Base-by-base conservation (phyloP, 2,113 vertebrate genomes). In the Protomyctophum bolini region DNA sequence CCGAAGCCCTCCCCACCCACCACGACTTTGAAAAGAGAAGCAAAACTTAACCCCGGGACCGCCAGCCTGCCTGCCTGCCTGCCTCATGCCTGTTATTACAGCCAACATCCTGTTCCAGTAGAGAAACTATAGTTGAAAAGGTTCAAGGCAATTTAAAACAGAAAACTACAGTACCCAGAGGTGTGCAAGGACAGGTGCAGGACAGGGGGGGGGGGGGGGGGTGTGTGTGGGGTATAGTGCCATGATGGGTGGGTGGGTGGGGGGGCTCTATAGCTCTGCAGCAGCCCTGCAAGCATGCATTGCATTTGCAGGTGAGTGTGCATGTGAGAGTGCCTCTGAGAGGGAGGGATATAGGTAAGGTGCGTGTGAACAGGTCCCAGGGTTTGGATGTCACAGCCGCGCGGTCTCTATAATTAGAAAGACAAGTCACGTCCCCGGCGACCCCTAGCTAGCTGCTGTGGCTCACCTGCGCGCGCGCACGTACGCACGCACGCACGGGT, bases 351-450 rank as follows among this genome's bases (percentile, higher is more conserved):
- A 78, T 80, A 86, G 87, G 83, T 85, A 75, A 75, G 63, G 87
- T 88, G 88, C 89, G 89, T 88, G 91, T 79, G 86, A 84, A 70
- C 90, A 90, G 88, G 88, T 90, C 72, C 21, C 48, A 72, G 89
- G 90, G 90, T 91, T 91, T 91, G 89, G 83, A 89, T 90, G 91
- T 89, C 92, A 91, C 91, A 91, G 86, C 83, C 83, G 82, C 33
- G 4, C 85, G 87, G 84, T 83, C 86, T 77, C 92, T 93, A 92
- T 91, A 91, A 92, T 92, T 92, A 93, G 92, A 75, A 41, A 78
- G 82, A 70, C 60, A 51, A 72, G 88, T 72, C 78, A 83, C 64
- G 85, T 66, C 80, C 91, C 83, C 88, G 85, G 47, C 83, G 84
- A 90, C 90, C 89, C 90, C 51, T 21, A 21, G 21, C 21, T 21